Evolutionary conservation across 2,113 vertebrate genomes (phyloP).

Genomic region (Myiagra hebetior): DNA sequence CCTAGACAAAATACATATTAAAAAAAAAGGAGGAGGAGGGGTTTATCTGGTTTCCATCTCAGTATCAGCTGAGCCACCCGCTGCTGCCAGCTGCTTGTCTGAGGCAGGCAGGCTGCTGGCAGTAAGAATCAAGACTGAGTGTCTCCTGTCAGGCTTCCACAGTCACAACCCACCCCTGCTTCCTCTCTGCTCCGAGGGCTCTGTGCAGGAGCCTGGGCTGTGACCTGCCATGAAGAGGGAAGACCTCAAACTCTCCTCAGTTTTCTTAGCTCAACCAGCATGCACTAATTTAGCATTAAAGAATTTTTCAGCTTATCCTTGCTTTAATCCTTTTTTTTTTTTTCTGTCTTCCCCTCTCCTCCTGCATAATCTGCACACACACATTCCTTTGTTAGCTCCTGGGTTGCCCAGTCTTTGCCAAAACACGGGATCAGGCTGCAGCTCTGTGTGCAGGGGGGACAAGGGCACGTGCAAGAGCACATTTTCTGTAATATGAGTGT

Average conservation of each 20-base stretch:
- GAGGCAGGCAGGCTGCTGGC: background rate
- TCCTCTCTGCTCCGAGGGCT: background rate
- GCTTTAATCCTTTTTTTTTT: background rate
- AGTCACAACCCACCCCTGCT: background rate
- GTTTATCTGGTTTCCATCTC: background rate
- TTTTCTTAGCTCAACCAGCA: background rate
- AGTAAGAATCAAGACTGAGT: background rate
- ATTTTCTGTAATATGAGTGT: background rate
- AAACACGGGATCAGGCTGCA: background rate
- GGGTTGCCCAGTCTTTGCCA: background rate
- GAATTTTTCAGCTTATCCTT: background rate
- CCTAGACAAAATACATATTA: background rate
- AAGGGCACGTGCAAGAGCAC: accelerated
- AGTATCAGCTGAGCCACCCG: background rate
- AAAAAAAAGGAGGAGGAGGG: background rate
- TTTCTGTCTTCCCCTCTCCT: background rate
- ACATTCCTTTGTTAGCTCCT: background rate
- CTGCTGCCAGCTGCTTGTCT: background rate
- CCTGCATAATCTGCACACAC: background rate
- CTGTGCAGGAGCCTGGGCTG: background rate
- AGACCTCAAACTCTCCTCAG: background rate
- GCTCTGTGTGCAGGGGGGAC: background rate
- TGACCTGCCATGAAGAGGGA: background rate
- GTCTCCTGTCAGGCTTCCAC: background rate
- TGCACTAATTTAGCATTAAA: background rate